These are phyloP conservation scores for Ectropis grisescens DNA, from an alignment of 1,140 invertebrate genomes.

Conservation along the genomic window DNA sequence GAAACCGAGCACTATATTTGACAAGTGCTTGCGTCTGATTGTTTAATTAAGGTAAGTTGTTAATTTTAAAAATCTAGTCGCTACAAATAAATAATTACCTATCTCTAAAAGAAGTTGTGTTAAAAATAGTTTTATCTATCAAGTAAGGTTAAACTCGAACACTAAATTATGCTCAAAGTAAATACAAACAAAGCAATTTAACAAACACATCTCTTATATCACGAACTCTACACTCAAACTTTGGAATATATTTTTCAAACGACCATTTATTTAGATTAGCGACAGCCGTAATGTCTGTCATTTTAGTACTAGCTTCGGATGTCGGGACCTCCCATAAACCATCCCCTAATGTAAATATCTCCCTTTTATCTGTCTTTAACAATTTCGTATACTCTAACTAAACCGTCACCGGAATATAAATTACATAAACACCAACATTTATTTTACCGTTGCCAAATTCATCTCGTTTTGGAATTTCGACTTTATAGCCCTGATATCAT, in stretches of 20 bases:
- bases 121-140: too few species aligned
- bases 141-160: too few species aligned
- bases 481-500: not conserved
- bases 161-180: too few species aligned
- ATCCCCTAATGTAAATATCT: slow-evolving; percentile 56
- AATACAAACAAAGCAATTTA: not conserved
- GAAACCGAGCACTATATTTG: too few species aligned
- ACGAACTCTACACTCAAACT: not conserved
- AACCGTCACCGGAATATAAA: slow-evolving; percentile 61
- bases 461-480: slow-evolving; percentile 2
- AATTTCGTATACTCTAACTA: slow-evolving; percentile 63
- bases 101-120: too few species aligned
- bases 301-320: slow-evolving; percentile 20
- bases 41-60: too few species aligned
- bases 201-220: not conserved
- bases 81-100: too few species aligned
- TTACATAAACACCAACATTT: slow-evolving; percentile 27
- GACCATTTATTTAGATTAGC: slow-evolving; percentile 39
- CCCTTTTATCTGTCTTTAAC: slow-evolving; percentile 64
- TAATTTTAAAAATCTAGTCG: too few species aligned
- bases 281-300: slow-evolving; percentile 35
- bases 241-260: slow-evolving; percentile 7
- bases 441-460: slow-evolving; percentile 12
- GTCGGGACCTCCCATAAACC: slow-evolving; percentile 43
- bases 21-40: too few species aligned